Evolutionary conservation across 1,140 invertebrate genomes (phyloP), one percentile per base, ranked within the genome.

Genomic region (Helicoverpa armigera): DNA sequence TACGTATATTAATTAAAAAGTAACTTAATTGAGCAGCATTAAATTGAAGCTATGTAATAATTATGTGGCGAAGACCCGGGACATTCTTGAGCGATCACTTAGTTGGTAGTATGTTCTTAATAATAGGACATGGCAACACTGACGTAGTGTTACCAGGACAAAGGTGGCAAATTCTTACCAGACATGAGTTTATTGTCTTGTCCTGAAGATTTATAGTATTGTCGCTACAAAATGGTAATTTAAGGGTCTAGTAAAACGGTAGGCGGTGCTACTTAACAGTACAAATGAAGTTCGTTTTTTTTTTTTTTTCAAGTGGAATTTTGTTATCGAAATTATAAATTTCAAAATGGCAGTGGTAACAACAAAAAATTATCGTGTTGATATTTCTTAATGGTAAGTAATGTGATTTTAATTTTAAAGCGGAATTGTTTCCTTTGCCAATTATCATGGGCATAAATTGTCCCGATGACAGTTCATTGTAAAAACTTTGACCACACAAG

Each of bases 111-210:
- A 53, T 70, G 63, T 54, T 70, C 14, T 73, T 73, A 43, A 58
- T 73, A 56, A 56, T 73, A 35, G 23, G n/a, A 73, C 31, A 58
- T 73, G 70, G 70, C 70, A 73, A 35, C 53, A 58, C 29, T 16
- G n/a, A 35, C 3, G 11, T 72, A 43, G 14, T 58, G 70, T 73
- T 54, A 11, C 70, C 70, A 56, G 70, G 11, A 54, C 14, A 73
- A 72, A 73, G 70, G 67, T 70, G 70, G 70, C 48, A 58, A 73
- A 56, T 56, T 56, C 48, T n/a, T 53, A 54, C 50, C 50, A n/a
- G 67, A 53, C 48, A 53, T 31, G 67, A 23, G 14, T 70, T 70
- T 70, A 70, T 51, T 70, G 48, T 67, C 43, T 50, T 35, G 16
- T 67, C 63, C 14, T 65, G 35, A 35, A 10, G 35, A 65, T 65